phyloP scores from a whole-genome alignment of 2,888 invertebrate genomes.

The Meganola albula region DNA sequence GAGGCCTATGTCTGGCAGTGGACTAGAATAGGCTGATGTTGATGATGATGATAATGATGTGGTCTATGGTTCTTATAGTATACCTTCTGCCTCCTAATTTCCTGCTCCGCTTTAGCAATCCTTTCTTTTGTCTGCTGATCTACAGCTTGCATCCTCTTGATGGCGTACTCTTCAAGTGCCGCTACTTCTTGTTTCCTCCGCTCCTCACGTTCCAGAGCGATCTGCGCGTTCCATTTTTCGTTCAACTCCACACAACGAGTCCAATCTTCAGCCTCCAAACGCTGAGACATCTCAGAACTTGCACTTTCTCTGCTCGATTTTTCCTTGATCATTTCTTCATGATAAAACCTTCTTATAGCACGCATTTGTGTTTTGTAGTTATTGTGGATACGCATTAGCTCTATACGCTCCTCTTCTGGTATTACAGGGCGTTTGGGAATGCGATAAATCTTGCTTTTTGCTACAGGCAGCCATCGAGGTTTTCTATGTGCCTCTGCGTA shows the following conservation, averaged over 20 bases:
- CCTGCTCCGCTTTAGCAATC: conserved; percentile 67
- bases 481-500: conserved; percentile 77
- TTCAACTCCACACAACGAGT: conserved; percentile 78
- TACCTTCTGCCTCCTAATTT: conserved; percentile 65
- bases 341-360: conserved; percentile 71
- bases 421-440: conserved; percentile 79
- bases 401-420: conserved; percentile 80
- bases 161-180: conserved; percentile 63
- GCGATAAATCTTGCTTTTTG: conserved; percentile 87
- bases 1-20: no score
- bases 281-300: conserved; percentile 73
- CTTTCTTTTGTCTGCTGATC: conserved; percentile 45
- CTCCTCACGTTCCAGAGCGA: conserved; percentile 77
- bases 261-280: conserved; percentile 81
- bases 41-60: no score
- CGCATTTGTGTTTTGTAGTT: conserved; percentile 82
- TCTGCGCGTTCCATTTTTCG: conserved; percentile 83
- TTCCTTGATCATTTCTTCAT: conserved; percentile 72
- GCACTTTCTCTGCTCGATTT: conserved; percentile 70
- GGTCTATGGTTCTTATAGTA: no score
- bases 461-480: conserved; percentile 87
- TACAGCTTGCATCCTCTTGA: conserved; percentile 56
- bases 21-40: no score
- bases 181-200: conserved; percentile 72
- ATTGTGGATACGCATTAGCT: conserved; percentile 82